Conservation (phyloP, 1,140 invertebrate species). For the Bradynema listronoti region DNA sequence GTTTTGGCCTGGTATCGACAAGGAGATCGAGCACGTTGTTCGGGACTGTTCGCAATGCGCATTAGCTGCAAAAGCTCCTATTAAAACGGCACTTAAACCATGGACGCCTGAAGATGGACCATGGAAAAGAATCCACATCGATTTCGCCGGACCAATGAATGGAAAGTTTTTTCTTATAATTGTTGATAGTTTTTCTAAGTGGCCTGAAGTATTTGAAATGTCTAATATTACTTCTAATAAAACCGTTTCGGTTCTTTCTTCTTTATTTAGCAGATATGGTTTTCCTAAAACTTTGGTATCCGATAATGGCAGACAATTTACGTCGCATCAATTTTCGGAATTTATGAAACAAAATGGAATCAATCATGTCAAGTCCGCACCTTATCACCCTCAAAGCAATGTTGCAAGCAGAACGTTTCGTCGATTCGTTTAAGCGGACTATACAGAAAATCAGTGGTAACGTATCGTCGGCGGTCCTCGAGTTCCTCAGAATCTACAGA, state of each 20-base stretch:
- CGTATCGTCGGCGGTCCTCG: too few species aligned
- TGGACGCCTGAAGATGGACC: slow-evolving; percentile 11
- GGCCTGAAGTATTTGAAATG: too few species aligned
- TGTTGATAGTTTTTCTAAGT: too few species aligned
- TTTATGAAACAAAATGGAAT: slow-evolving; percentile 11
- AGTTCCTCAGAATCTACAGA: too few species aligned
- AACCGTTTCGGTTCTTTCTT: too few species aligned
- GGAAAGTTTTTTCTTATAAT: too few species aligned
- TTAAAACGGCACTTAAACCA: slow-evolving; percentile 10
- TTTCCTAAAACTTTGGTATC: slow-evolving; percentile 6
- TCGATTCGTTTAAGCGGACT: slow-evolving; percentile 8
- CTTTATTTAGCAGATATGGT: slow-evolving; percentile 16
- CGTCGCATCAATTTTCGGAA: not conserved
- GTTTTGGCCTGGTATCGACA: slow-evolving; percentile 16
- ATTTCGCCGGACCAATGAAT: slow-evolving; percentile 15
- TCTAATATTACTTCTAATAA: too few species aligned
- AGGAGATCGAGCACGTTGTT: slow-evolving; percentile 13
- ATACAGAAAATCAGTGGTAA: slow-evolving; percentile 8
- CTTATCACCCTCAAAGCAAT: slow-evolving; percentile 17
- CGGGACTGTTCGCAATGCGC: slow-evolving; percentile 10
- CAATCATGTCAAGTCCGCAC: not conserved
- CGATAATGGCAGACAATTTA: slow-evolving; percentile 18
- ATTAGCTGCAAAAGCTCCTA: not conserved
- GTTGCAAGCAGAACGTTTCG: slow-evolving; percentile 9
- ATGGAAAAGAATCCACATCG: slow-evolving; percentile 13